Percentiles rank a stretch among this genome's conserved stretches.
Conservation (phyloP, 2,797 vertebrate genomes). For the Tamandua tetradactyla region DNA sequence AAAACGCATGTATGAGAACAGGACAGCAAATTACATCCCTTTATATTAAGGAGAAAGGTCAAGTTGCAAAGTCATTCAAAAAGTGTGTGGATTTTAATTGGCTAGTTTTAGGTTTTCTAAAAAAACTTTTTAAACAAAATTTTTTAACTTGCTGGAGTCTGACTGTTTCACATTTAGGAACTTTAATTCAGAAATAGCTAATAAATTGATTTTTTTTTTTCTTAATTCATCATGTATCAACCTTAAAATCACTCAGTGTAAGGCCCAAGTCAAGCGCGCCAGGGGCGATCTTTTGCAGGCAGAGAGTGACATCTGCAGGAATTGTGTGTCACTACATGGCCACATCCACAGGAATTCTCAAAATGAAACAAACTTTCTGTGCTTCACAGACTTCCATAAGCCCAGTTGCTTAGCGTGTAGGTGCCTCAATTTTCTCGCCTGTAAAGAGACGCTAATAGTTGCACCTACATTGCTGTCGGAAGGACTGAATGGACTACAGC, state of each 20-base stretch:
- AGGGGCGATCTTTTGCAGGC: constrained; percentile 58
- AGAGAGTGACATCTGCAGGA: constrained; percentile 82
- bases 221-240: background rate
- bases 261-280: background rate
- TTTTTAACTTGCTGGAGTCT: background rate
- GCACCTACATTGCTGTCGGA: background rate
- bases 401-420: background rate
- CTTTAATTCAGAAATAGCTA: background rate
- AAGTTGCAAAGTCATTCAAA: constrained; percentile 10
- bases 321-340: background rate
- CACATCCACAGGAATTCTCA: background rate
- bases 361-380: rapidly evolving
- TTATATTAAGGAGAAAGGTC: background rate
- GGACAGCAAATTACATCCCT: background rate
- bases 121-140: background rate
- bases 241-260: background rate
- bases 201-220: background rate
- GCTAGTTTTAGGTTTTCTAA: background rate
- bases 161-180: background rate
- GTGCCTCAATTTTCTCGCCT: background rate
- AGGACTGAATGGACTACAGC: background rate
- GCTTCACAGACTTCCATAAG: background rate
- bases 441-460: background rate
- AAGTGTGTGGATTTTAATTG: background rate
- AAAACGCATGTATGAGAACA: background rate